Evolutionary conservation across 2,113 vertebrate species (phyloP).

Genomic region (Brachionichthys hirsutus): DNA sequence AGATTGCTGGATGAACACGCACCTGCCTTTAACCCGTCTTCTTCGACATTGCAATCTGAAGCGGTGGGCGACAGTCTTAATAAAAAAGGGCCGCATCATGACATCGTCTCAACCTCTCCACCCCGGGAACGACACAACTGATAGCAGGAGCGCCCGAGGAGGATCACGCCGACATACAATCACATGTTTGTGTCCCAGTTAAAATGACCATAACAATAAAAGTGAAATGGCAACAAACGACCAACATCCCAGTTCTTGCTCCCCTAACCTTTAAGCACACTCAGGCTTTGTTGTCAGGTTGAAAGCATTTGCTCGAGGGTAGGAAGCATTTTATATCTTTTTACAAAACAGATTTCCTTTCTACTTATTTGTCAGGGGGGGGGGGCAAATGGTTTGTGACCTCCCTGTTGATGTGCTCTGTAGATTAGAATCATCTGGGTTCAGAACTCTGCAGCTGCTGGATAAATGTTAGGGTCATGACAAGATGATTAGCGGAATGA

Average conservation of each 20-base stretch:
- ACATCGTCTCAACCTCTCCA: constrained; percentile 61
- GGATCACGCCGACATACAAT: constrained; percentile 84
- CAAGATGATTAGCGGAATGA: no score
- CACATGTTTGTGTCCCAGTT: constrained; percentile 79
- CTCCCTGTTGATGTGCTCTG: constrained; percentile 70
- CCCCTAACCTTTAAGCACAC: constrained; percentile 91
- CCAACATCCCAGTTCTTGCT: constrained; percentile 87
- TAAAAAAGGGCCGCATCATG: no score
- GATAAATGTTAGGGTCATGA: no score
- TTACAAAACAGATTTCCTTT: constrained; percentile 81
- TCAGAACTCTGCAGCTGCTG: no score
- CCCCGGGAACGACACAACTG: constrained; percentile 68
- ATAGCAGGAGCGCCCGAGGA: constrained; percentile 86
- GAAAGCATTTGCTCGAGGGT: constrained; percentile 88
- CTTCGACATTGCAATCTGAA: constrained; percentile 53
- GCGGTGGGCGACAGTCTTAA: no score
- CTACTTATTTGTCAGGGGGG: constrained; percentile 80
- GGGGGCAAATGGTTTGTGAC: constrained; percentile 78
- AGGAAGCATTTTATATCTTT: constrained; percentile 40
- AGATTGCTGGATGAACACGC: no score
- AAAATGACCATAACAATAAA: constrained; percentile 91
- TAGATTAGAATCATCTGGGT: no score
- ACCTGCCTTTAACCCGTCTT: background rate
- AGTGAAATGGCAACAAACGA: constrained; percentile 77
- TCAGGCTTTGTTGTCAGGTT: constrained; percentile 68